A percentile compares a stretch with the other conserved stretches of the same genome.
phyloP scores from a whole-genome alignment of 2,113 vertebrate species.

The Carassius auratus region DNA sequence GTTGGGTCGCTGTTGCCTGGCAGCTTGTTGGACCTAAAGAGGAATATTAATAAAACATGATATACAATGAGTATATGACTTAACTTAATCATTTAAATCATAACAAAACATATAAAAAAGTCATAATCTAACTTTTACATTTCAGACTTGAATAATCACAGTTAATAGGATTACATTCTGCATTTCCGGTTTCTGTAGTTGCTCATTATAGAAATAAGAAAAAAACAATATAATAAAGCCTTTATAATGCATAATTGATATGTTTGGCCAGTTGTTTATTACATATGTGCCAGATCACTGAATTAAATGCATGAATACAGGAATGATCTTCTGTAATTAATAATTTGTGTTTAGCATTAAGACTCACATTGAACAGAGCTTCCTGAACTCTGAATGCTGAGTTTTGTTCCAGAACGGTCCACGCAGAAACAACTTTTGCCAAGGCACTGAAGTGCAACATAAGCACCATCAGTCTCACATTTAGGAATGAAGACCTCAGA shows the following conservation, averaged over 20 bases:
- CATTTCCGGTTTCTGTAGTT: background rate
- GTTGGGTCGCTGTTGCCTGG: conserved; percentile 73
- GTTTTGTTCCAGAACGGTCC: conserved; percentile 71
- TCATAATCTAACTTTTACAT: background rate
- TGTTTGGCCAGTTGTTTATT: background rate
- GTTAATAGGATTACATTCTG: background rate
- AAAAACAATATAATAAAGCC: background rate
- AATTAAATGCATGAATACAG: background rate
- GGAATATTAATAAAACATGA: background rate
- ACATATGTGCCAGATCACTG: background rate
- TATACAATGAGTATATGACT: too few relatives aligned
- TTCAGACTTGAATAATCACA: background rate
- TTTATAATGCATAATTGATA: background rate
- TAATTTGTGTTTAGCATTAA: conserved; percentile 8
- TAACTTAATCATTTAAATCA: too few relatives aligned
- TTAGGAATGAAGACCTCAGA: conserved; percentile 83
- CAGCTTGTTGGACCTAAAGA: conserved; percentile 80
- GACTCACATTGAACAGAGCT: conserved; percentile 76
- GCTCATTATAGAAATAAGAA: background rate
- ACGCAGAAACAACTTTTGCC: conserved; percentile 83
- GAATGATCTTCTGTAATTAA: background rate
- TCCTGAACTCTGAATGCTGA: conserved; percentile 60
- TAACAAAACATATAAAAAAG: background rate
- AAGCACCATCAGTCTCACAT: conserved; percentile 81
- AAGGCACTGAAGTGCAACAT: conserved; percentile 83